Base-by-base conservation (phyloP, 1,140 invertebrate species). In the Nasonia giraulti region DNA sequence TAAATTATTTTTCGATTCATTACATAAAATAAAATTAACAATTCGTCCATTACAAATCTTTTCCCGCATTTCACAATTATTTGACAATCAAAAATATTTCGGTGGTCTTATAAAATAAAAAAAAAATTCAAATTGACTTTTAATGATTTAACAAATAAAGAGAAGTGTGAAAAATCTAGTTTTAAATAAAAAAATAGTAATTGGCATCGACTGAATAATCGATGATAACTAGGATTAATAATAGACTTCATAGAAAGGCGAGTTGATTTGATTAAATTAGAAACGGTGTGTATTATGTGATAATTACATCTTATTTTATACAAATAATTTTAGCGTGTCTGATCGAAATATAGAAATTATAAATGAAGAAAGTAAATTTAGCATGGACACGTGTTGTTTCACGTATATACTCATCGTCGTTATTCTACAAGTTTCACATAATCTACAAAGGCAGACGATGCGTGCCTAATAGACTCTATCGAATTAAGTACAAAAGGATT, bases 401-500 rank as follows among this genome's bases (percentile, higher is more conserved):
- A 76, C 37, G 20, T 62, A 76, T 55, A 69, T 81, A 84, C 37
- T 79, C 69, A 75, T 80, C 23, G n/a, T 84, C n/a, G 50, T 85
- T 80, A 85, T 47, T 85, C 83, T 85, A 85, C 47, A 84, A 80
- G 73, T 80, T 75, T 62, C 17, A 62, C 20, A 62, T 85, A 85
- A 76, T 76, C 78, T 85, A 85, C 83, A 85, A 10, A 80, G 83
- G 83, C 78, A 80, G 55, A 80, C 83, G 75, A 81, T 68, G 37
- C 73, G 40, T 85, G 83, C 78, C 83, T 47, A 81, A 85, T 85
- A 77, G 78, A 76, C 17, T 80, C 78, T 85, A 85, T 69, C 83
- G 62, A 85, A 85, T 85, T 85, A 85, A 85, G 83, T 85, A 85
- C 83, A 85, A 85, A 85, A 85, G 0, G 20, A n/a, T 77, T 82